Evolutionary conservation across 2,888 invertebrate genomes (phyloP), one percentile per base, ranked within the genome.

Genomic region (Melanophora roralis): DNA sequence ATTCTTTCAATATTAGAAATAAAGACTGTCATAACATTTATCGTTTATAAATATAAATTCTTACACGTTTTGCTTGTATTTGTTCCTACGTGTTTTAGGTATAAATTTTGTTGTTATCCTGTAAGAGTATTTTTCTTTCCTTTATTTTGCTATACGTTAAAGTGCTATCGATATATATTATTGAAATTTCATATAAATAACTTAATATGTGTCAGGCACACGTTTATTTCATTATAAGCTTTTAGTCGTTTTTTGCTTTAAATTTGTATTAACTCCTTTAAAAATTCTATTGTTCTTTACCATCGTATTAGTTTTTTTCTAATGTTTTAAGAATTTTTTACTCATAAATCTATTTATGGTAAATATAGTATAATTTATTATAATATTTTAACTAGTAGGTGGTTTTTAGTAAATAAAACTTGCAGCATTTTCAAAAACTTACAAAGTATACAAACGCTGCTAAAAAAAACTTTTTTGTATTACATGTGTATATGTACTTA

Each of bases 341-440:
- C 14, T 7, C 14, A 40, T 40, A 6, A n/a, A 40, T n/a, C n/a
- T 36, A 11, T n/a, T 16, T 16, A 11, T 19, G 36, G 36, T 36
- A 11, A 45, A 43, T 6, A 8, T 19, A 21, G 19, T 45, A 45
- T 19, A 19, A 45, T 0, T 19, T 19, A 57, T 57, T 12, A 21
- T 38, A 38, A 38, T 38, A 57, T 57, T 57, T 57, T 57, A 57
- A 57, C 57, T 38, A 38, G 38, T 38, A 57, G 57, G 57, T 57
- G 57, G 38, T 38, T 38, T 23, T 36, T 21, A 57, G 57, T 38
- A 57, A 38, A 57, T 57, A 57, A 57, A 38, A 57, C 38, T 36
- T 57, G 21, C 21, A 9, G 11, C 19, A 11, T 19, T 19, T 19
- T 19, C 1, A 21, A 43, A 14, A 45, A 45, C 8, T 8, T 1